Percentiles rank a stretch among this genome's conserved stretches.
These are phyloP conservation scores for Tupaia tana DNA, from an alignment of 2,113 vertebrate species.

Conservation along the genomic window DNA sequence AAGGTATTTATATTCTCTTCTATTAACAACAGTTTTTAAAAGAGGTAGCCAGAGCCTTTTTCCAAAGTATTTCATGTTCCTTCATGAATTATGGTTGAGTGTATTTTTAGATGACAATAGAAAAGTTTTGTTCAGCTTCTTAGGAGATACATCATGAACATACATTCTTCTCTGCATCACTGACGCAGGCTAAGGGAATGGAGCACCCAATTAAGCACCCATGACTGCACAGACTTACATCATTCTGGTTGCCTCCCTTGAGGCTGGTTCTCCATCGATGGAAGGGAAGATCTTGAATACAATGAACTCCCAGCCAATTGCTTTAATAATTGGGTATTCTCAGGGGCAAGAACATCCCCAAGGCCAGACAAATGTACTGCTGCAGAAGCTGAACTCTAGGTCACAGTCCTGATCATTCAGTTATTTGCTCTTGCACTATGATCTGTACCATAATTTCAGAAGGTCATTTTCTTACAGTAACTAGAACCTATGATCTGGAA, in stretches of 20 bases:
- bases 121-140: fast-evolving
- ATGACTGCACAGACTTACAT: neutral
- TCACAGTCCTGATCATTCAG: neutral
- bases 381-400: neutral
- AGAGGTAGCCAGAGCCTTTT: neutral
- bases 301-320: neutral
- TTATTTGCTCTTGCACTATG: neutral
- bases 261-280: neutral
- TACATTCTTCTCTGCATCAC: fast-evolving
- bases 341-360: neutral
- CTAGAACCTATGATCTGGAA: neutral
- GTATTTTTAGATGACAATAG: neutral
- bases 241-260: neutral
- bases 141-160: neutral
- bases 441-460: too few relatives aligned
- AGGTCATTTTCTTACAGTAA: neutral
- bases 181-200: neutral
- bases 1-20: neutral
- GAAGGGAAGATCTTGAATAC: neutral
- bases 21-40: neutral
- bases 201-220: too few relatives aligned
- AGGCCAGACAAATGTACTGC: fast-evolving
- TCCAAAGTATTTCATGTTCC: neutral
- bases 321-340: neutral
- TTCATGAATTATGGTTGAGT: neutral